Percentiles rank a stretch among this genome's conserved stretches.
Evolutionary conservation across 1,140 invertebrate species (phyloP).

Genomic region (Euschistus heros): DNA sequence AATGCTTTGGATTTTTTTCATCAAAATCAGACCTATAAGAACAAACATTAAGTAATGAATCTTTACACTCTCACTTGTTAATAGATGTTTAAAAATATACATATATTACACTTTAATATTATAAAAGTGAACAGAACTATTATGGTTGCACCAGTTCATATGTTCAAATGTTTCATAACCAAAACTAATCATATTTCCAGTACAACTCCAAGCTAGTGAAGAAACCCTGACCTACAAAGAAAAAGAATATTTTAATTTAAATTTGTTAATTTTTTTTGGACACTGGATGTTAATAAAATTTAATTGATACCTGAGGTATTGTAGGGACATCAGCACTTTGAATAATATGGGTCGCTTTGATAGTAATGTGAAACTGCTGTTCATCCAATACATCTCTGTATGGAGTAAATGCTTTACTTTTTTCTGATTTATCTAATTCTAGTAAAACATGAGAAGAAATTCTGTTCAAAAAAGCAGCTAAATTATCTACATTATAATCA

Average conservation of each 20-base stretch:
- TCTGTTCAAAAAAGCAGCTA: constrained; percentile 16
- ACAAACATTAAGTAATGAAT: background rate
- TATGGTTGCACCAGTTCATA: constrained; percentile 21
- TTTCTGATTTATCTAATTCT: constrained; percentile 22
- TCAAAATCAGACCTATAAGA: constrained; percentile 20
- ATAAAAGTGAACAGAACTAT: constrained; percentile 22
- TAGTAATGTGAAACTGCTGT: background rate
- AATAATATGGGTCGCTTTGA: constrained; percentile 6
- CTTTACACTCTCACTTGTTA: background rate
- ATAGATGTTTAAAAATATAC: background rate
- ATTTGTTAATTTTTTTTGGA: background rate
- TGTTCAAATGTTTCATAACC: constrained; percentile 17
- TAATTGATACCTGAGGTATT: background rate
- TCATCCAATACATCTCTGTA: constrained; percentile 3
- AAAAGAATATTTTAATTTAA: background rate
- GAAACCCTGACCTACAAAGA: constrained; percentile 21
- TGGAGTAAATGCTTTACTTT: constrained; percentile 22
- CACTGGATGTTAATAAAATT: background rate
- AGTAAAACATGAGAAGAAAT: constrained; percentile 15
- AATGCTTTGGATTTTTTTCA: constrained; percentile 11
- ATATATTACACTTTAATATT: constrained; percentile 22
- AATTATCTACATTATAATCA: constrained; percentile 19
- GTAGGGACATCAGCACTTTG: background rate
- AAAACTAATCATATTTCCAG: constrained; percentile 21
- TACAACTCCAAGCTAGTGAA: constrained; percentile 24